Conservation (phyloP, 2,888 invertebrate species). For the Zootermopsis nevadensis region DNA sequence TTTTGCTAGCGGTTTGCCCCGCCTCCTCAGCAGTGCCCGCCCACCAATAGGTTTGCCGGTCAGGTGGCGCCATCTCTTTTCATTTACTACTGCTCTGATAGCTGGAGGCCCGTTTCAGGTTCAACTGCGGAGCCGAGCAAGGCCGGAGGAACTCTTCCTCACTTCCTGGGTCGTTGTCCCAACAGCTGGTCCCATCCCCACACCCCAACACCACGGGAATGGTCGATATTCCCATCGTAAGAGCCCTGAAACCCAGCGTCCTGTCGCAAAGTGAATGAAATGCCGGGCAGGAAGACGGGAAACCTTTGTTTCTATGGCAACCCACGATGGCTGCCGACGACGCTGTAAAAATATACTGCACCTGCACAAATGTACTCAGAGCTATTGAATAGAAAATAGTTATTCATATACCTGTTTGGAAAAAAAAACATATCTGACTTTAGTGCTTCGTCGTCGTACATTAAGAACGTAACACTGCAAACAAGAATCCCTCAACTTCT, state of each 20-base stretch:
- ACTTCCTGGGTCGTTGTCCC: constrained; percentile 11
- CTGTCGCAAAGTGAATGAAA: not conserved
- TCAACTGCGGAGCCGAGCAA: constrained; percentile 35
- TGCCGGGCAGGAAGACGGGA: not conserved
- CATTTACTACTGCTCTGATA: constrained; percentile 6
- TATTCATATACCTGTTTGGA: no score
- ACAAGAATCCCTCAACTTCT: no score
- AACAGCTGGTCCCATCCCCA: not conserved
- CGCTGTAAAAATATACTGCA: no score
- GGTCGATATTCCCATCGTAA: not conserved
- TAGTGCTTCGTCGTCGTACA: no score
- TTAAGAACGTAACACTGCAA: no score
- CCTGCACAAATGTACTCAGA: no score
- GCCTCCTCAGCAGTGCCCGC: not conserved
- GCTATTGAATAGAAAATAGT: no score
- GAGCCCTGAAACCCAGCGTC: no score
- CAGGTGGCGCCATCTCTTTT: not conserved
- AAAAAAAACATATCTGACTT: no score
- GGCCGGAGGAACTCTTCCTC: constrained; percentile 5
- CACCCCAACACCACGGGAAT: not conserved
- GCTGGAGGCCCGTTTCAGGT: constrained; percentile 26
- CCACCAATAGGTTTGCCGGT: not conserved
- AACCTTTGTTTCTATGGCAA: not conserved
- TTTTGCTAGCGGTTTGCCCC: not conserved
- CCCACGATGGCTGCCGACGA: not conserved